Evolutionary conservation across 2,888 invertebrate genomes (phyloP).

Genomic region (Catocala nupta): DNA sequence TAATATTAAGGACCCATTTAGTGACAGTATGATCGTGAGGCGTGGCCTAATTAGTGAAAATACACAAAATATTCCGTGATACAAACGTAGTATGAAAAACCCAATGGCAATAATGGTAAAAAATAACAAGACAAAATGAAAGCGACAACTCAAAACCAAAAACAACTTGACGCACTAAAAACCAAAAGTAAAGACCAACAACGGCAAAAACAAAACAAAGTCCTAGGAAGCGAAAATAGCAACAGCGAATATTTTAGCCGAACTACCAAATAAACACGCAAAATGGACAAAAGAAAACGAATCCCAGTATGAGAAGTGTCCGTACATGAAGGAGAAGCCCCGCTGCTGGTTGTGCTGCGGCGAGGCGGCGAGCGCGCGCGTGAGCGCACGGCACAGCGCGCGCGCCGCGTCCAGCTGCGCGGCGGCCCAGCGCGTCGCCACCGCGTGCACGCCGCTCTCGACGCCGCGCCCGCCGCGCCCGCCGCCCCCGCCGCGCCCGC

Average conservation of each 20-base stretch:
- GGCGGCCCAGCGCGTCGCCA: conserved; percentile 93
- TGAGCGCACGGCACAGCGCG: conserved; percentile 91
- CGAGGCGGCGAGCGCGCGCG: conserved; percentile 90
- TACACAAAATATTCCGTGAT: no score
- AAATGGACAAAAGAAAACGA: no score
- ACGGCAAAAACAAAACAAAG: conserved; percentile 14
- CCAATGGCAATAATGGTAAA: conserved; percentile 4
- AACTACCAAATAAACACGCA: conserved; percentile 1
- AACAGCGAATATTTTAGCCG: neutral
- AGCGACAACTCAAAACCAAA: conserved; percentile 25
- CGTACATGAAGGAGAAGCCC: conserved; percentile 93
- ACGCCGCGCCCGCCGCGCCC: conserved; percentile 61
- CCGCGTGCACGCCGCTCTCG: conserved; percentile 90
- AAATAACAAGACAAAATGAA: conserved; percentile 33
- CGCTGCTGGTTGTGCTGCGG: conserved; percentile 90
- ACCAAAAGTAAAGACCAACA: conserved; percentile 12
- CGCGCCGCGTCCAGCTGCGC: conserved; percentile 94
- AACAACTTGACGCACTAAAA: conserved; percentile 23
- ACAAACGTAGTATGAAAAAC: conserved; percentile 12
- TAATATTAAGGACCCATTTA: no score
- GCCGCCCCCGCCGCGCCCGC: conserved; percentile 89
- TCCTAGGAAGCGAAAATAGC: conserved; percentile 6
- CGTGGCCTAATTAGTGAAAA: no score
- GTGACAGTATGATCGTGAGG: no score
- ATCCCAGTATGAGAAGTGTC: neutral